Evolutionary conservation across 2,888 invertebrate species (phyloP).

Genomic region (Cinara cedri): DNA sequence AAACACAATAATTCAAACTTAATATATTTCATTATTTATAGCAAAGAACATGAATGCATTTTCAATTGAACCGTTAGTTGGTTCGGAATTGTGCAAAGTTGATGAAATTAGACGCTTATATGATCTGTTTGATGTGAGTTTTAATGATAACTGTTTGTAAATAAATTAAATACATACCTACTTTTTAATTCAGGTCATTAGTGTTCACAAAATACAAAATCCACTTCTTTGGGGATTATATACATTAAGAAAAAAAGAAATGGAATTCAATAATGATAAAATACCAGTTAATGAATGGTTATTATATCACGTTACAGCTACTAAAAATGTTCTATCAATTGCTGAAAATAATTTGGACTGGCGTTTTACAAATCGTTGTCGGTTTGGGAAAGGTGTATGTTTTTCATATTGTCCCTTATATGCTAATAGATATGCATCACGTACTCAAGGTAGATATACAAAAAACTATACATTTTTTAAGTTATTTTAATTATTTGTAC

Average conservation of each 20-base stretch:
- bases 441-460: background rate
- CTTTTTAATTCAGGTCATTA: constrained; percentile 21
- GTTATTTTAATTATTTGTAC: background rate
- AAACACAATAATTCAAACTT: too few relatives aligned
- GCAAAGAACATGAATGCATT: constrained; percentile 13
- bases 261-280: constrained; percentile 47
- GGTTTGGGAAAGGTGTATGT: constrained; percentile 58
- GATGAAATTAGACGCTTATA: constrained; percentile 41
- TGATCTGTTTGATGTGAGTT: constrained; percentile 46
- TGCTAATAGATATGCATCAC: constrained; percentile 57
- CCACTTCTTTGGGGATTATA: constrained; percentile 57
- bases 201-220: constrained; percentile 57
- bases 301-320: constrained; percentile 57
- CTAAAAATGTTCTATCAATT: constrained; percentile 55
- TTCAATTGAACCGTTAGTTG: constrained; percentile 25
- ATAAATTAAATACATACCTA: background rate
- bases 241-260: constrained; percentile 57
- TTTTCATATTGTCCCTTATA: constrained; percentile 58
- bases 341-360: constrained; percentile 58
- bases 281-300: constrained; percentile 33
- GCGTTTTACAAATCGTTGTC: constrained; percentile 53
- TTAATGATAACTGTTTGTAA: background rate
- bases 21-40: background rate
- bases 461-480: too few relatives aligned
- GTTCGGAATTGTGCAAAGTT: constrained; percentile 20